A percentile compares a stretch with the other conserved stretches of the same genome.
phyloP scores from a whole-genome alignment of 2,888 invertebrate genomes.

The Ligdia adustata region DNA sequence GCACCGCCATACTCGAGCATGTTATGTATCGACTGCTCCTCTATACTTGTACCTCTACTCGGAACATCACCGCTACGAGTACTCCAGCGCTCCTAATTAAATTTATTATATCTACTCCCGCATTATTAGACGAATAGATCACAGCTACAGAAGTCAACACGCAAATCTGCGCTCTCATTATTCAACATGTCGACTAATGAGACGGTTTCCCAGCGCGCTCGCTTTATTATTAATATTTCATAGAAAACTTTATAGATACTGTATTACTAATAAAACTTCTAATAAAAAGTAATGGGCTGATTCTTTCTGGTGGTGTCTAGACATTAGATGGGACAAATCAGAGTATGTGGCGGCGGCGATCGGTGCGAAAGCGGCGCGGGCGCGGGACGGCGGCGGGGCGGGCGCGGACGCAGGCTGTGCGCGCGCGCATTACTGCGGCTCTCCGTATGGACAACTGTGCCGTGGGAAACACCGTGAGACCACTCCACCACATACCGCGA shows the following conservation, averaged over 20 bases:
- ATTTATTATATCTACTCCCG: conserved; percentile 2
- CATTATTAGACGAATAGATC: background rate
- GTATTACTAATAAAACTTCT: background rate
- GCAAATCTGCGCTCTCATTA: conserved; percentile 5
- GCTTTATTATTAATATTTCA: background rate
- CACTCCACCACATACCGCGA: conserved; percentile 40
- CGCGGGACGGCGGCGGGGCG: conserved; percentile 12
- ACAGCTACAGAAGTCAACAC: background rate
- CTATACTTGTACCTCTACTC: no score
- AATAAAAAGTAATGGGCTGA: background rate
- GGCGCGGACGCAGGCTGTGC: conserved; percentile 18
- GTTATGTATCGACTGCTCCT: conserved; percentile 18
- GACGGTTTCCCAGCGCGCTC: conserved; percentile 3
- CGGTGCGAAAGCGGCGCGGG: conserved; percentile 14
- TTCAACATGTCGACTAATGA: conserved; percentile 6
- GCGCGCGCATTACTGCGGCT: conserved; percentile 33
- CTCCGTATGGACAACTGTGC: conserved; percentile 70
- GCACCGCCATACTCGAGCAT: conserved; percentile 16
- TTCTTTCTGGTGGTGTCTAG: background rate
- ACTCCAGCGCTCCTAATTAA: conserved; percentile 5
- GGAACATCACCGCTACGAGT: conserved; percentile 9
- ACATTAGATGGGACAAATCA: conserved; percentile 25
- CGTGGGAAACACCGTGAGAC: conserved; percentile 67
- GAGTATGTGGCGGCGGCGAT: conserved; percentile 21
- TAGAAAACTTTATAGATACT: conserved; percentile 1